phyloP scores from a whole-genome alignment of 1,140 invertebrate genomes.

The Caenorhabditis tropicalis region DNA sequence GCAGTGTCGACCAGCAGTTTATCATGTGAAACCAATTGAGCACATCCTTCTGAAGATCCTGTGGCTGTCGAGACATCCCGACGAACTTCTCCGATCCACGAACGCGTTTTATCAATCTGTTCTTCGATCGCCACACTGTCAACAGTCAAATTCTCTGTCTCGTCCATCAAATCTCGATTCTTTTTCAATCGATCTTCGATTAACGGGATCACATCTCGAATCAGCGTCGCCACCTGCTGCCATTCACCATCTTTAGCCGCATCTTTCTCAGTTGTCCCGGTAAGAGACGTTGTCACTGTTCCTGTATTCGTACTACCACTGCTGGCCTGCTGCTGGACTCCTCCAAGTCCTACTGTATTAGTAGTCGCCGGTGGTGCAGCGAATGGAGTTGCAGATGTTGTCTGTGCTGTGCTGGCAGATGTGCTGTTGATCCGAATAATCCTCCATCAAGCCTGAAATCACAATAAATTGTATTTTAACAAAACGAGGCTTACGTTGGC shows the following conservation, averaged over 20 bases:
- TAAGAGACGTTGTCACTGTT: background rate
- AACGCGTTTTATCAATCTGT: background rate
- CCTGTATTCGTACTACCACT: background rate
- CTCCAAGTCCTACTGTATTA: constrained; percentile 13
- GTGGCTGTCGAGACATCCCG: background rate
- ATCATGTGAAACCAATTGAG: background rate
- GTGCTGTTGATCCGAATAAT: too few species aligned
- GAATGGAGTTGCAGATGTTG: too few species aligned
- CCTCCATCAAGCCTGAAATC: too few species aligned
- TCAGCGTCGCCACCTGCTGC: background rate
- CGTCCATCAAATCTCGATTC: constrained; percentile 10
- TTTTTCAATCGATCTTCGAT: background rate
- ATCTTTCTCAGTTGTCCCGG: background rate
- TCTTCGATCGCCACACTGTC: background rate
- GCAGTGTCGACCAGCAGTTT: background rate
- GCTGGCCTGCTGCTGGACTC: background rate
- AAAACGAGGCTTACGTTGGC: too few species aligned
- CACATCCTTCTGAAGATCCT: background rate
- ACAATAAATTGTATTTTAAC: too few species aligned
- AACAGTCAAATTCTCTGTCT: background rate
- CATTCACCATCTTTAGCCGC: background rate
- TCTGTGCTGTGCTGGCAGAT: too few species aligned
- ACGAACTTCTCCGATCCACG: background rate
- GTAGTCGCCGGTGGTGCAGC: too few species aligned
- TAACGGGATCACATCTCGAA: background rate